A percentile compares a stretch with the other conserved stretches of the same genome.
These are phyloP conservation scores for Nomada ruficornis DNA, from an alignment of 2,888 invertebrate genomes.

Conservation along the genomic window DNA sequence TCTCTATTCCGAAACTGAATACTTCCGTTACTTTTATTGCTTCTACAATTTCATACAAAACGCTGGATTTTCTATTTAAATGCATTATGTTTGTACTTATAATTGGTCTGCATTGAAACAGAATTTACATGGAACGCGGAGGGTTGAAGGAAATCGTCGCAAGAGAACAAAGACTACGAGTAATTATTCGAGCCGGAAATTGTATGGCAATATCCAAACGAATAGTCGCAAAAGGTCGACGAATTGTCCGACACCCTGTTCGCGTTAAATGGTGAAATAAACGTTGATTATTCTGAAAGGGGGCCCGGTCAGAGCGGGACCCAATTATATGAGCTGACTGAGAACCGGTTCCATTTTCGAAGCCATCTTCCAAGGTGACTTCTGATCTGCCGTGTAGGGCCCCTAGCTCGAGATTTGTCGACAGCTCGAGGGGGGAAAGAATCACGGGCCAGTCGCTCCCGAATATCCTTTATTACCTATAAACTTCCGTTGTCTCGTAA, in stretches of 20 bases:
- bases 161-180: neutral
- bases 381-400: slow-evolving; percentile 55
- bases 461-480: slow-evolving; percentile 73
- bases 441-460: slow-evolving; percentile 47
- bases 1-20: slow-evolving; percentile 37
- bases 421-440: slow-evolving; percentile 35
- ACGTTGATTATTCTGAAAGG: slow-evolving; percentile 65
- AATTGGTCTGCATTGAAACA: too few relatives aligned
- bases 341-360: slow-evolving; percentile 71
- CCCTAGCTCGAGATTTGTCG: slow-evolving; percentile 43
- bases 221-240: slow-evolving; percentile 7
- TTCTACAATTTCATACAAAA: slow-evolving; percentile 21
- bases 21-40: slow-evolving; percentile 28
- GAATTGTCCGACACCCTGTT: slow-evolving; percentile 43
- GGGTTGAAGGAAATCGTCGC: too few relatives aligned
- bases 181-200: neutral
- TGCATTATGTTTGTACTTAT: neutral
- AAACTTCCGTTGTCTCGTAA: slow-evolving; percentile 74
- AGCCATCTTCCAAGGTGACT: slow-evolving; percentile 70
- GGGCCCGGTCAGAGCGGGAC: slow-evolving; percentile 38
- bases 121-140: too few relatives aligned
- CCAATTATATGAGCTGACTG: slow-evolving; percentile 55
- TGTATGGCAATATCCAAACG: neutral
- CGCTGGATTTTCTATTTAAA: neutral
- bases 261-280: slow-evolving; percentile 63